phyloP scores from a whole-genome alignment of 1,140 invertebrate genomes.

The Sminthurides bifidus region DNA sequence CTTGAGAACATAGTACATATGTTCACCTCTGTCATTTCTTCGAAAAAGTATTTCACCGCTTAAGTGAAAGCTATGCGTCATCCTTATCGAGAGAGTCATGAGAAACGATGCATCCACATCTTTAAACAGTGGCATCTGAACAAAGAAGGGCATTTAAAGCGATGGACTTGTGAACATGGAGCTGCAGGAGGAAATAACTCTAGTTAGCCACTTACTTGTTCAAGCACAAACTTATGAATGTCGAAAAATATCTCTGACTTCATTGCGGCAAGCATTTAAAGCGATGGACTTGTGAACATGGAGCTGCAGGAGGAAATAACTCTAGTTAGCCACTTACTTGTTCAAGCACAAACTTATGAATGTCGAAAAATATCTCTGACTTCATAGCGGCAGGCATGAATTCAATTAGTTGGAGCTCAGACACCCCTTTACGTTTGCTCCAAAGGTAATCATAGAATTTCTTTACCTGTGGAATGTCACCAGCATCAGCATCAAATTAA shows the following conservation, averaged over 20 bases:
- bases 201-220: constrained; percentile 25
- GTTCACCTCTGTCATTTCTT: constrained; percentile 15
- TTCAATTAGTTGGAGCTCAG: constrained; percentile 20
- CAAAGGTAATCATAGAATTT: constrained; percentile 28
- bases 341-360: constrained; percentile 29
- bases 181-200: too few species aligned
- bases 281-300: too few species aligned
- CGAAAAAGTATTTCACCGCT: constrained; percentile 21
- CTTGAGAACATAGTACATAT: constrained; percentile 27
- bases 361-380: constrained; percentile 24
- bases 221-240: constrained; percentile 28
- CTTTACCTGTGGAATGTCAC: neutral
- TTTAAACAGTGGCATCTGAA: constrained; percentile 12
- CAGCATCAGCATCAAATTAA: neutral
- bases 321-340: too few species aligned
- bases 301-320: too few species aligned
- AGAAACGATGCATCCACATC: constrained; percentile 23
- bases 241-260: constrained; percentile 26
- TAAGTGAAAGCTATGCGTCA: constrained; percentile 24
- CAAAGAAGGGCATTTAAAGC: neutral
- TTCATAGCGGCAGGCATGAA: constrained; percentile 22
- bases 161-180: too few species aligned
- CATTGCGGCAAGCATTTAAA: constrained; percentile 10
- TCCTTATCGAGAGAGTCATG: constrained; percentile 22
- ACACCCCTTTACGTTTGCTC: constrained; percentile 22